Conservation (phyloP, 2,888 invertebrate genomes). For the Vannuccia rotundouncinata region DNA sequence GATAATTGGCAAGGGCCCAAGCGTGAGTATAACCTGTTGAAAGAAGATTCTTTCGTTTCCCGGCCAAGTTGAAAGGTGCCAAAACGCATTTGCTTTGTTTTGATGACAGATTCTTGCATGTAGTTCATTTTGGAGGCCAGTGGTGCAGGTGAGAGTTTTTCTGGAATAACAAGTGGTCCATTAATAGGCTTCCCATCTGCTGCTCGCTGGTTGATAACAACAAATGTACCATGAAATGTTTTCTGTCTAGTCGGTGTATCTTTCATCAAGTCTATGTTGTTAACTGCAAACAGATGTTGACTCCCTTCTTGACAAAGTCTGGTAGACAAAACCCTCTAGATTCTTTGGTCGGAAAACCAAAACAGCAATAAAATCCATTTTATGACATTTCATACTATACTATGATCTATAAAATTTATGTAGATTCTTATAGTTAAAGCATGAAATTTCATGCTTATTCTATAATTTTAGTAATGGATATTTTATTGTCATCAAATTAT, state of each 20-base stretch:
- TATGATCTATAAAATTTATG: too few species aligned
- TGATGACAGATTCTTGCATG: conserved; percentile 30
- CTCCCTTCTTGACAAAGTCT: conserved; percentile 40
- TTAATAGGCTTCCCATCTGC: conserved; percentile 40
- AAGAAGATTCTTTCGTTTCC: not conserved
- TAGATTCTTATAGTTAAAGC: too few species aligned
- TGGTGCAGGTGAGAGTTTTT: conserved; percentile 36
- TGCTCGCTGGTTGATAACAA: too few species aligned
- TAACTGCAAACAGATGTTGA: conserved; percentile 41
- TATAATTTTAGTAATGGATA: too few species aligned
- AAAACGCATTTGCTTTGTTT: not conserved
- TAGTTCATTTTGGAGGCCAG: conserved; percentile 33
- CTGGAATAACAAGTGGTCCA: conserved; percentile 37
- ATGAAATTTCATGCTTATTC: too few species aligned
- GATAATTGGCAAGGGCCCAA: not conserved
- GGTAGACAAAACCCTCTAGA: conserved; percentile 39
- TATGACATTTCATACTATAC: too few species aligned
- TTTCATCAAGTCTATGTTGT: too few species aligned
- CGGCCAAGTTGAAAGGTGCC: not conserved
- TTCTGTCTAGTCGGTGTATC: conserved; percentile 1
- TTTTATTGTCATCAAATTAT: too few species aligned
- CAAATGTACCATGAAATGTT: too few species aligned
- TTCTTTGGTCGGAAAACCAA: too few species aligned
- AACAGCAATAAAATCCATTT: too few species aligned
- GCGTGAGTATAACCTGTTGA: not conserved